phyloP scores from a whole-genome alignment of 2,797 vertebrate species.

The Pogonophryne albipinna region DNA sequence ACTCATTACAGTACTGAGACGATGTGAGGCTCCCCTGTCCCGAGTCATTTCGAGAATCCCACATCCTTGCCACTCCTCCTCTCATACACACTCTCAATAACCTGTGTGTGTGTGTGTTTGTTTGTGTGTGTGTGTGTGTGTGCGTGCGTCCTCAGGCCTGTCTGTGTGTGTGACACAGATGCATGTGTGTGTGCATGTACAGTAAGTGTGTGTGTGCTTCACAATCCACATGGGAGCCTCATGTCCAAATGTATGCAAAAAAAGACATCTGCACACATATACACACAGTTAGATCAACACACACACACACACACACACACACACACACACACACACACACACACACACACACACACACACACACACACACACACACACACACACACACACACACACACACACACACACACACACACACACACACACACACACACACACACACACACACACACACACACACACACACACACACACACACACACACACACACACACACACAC shows the following conservation, averaged over 20 bases:
- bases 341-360: too few relatives aligned
- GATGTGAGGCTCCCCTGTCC: conserved; percentile 68
- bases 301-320: conserved; percentile 50
- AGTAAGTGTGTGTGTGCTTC: conserved; percentile 9
- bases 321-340: not conserved
- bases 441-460: conserved; percentile 25
- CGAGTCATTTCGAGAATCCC: conserved; percentile 66
- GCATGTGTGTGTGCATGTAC: conserved; percentile 12
- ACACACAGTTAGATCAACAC: conserved; percentile 12
- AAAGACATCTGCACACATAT: not conserved
- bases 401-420: too few relatives aligned
- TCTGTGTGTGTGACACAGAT: conserved; percentile 21
- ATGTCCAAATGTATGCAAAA: conserved; percentile 15
- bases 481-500: conserved; percentile 15
- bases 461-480: too few relatives aligned
- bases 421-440: too few relatives aligned
- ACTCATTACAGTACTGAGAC: conserved; percentile 65
- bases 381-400: too few relatives aligned
- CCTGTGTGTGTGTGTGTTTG: conserved; percentile 29
- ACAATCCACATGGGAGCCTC: conserved; percentile 26
- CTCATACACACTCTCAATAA: conserved; percentile 63
- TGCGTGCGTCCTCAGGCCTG: conserved; percentile 38
- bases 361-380: too few relatives aligned
- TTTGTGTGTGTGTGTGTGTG: not conserved
- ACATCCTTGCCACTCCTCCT: conserved; percentile 73